Base-by-base conservation (phyloP, 2,113 vertebrate species). In the Anolis sagrei region DNA sequence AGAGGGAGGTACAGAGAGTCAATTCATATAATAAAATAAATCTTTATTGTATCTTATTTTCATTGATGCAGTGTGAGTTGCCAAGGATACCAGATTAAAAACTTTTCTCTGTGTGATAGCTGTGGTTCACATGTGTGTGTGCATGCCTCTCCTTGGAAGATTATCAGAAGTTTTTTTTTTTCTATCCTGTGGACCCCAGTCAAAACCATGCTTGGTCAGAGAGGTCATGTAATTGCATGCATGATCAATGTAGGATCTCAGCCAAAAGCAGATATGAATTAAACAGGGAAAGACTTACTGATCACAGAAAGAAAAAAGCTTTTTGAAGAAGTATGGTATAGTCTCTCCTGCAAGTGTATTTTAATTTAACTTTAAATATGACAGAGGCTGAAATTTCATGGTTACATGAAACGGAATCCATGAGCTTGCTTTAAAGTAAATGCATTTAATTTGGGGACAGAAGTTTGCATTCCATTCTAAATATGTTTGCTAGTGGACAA, bases 11-110 rank as follows among this genome's bases (percentile, higher is more conserved):
- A 78, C 21, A 34, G n/a, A 73, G 18, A 25, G 54, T 32, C 21
- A 69, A 81, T 39, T 49, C 27, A 61, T 86, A 66, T 34, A 87
- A 36, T 83, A 51, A n/a, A 51, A 51, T 54, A 64, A 39, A 64
- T 73, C 5, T 72, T 79, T 36, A 39, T 19, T 4, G 21, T 44
- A 19, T 2, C 10, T 83, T 51, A 86, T 72, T 87, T 82, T 87
- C 29, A 77, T 72, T 87, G 54, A 29, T 79, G 76, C 19, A 83
- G 7, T 73, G 83, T 87, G 39, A 83, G 75, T 49, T 62, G 72
- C 66, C 66, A 83, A 2, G 14, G 66, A 83, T 72, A 73, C 54
- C 9, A 16, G 54, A 51, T 87, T 36, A 64, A 36, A 83, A 87
- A 44, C 29, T 11, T 27, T 34, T 9, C 64, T 54, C 14, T 72